Evolutionary conservation across 2,888 invertebrate species (phyloP).

Genomic region (Cerceris rybyensis): DNA sequence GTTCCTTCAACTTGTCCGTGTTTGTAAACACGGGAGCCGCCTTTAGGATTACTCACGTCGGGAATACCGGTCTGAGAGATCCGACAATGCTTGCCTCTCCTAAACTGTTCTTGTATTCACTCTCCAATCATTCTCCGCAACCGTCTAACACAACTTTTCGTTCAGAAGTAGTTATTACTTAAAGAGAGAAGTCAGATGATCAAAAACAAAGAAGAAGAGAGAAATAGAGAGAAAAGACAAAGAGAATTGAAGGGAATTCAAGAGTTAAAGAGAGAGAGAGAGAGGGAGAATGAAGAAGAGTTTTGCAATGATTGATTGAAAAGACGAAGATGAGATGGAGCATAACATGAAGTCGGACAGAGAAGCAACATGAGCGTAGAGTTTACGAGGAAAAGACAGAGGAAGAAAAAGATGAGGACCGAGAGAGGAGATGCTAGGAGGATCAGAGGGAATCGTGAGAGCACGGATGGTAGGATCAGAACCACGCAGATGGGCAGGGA

Average conservation of each 20-base stretch:
- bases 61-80: constrained; percentile 58
- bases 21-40: constrained; percentile 75
- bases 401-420: constrained; percentile 7
- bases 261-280: constrained; percentile 41
- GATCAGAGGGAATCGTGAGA: constrained; percentile 59
- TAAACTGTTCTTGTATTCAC: constrained; percentile 41
- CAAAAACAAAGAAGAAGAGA: not conserved
- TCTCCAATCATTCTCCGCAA: constrained; percentile 26
- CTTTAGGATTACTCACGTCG: constrained; percentile 72
- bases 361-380: not conserved
- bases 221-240: not conserved
- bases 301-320: constrained; percentile 31
- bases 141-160: constrained; percentile 9
- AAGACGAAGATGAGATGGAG: constrained; percentile 25
- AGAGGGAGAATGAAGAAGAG: constrained; percentile 28
- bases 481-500: constrained; percentile 60
- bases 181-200: constrained; percentile 13
- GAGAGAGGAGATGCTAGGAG: constrained; percentile 44
- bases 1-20: constrained; percentile 74
- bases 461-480: constrained; percentile 63
- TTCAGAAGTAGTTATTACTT: constrained; percentile 13
- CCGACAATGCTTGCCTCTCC: constrained; percentile 28
- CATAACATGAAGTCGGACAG: not conserved
- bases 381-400: constrained; percentile 4
- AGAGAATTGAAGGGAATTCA: not conserved